Evolutionary conservation across 2,113 vertebrate species (phyloP).

Genomic region (Gobiocypris rarus): DNA sequence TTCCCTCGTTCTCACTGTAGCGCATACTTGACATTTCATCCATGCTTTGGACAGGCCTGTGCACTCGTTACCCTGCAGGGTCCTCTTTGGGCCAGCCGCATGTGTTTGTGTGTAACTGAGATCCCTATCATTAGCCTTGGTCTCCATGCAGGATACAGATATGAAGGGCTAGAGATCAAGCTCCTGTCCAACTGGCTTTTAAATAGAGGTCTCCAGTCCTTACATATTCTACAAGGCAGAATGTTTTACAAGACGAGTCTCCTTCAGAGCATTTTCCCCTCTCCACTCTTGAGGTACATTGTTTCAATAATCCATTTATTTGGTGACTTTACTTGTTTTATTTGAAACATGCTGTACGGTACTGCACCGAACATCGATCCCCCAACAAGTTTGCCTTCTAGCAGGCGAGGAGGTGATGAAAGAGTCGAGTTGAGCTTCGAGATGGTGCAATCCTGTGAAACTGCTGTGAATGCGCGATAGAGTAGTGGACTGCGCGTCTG

Average conservation of each 20-base stretch:
- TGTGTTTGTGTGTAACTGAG: slow-evolving; percentile 26
- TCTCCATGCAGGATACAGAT: slow-evolving; percentile 13
- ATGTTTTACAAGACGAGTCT: not conserved
- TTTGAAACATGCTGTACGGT: not conserved
- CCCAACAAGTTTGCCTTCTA: not conserved
- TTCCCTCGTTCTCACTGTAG: slow-evolving; percentile 39
- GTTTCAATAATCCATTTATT: not conserved
- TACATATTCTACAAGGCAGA: not conserved
- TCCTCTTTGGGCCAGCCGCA: not conserved
- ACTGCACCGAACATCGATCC: not conserved
- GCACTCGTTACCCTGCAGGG: slow-evolving; percentile 16
- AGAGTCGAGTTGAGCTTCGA: not conserved
- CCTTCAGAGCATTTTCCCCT: not conserved
- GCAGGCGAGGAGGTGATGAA: not conserved
- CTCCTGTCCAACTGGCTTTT: not conserved
- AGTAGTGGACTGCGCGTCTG: not conserved
- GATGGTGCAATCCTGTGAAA: slow-evolving; percentile 34
- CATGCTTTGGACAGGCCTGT: slow-evolving; percentile 23
- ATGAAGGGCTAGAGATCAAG: not conserved
- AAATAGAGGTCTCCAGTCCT: not conserved
- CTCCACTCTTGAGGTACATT: not conserved
- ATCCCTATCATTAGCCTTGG: slow-evolving; percentile 29
- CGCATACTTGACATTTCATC: slow-evolving; percentile 28
- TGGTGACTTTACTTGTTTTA: not conserved
- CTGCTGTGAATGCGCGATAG: not conserved